Conservation (phyloP, 37 sponge, comb jelly and placozoan species). For the Ephydatia muelleri region DNA sequence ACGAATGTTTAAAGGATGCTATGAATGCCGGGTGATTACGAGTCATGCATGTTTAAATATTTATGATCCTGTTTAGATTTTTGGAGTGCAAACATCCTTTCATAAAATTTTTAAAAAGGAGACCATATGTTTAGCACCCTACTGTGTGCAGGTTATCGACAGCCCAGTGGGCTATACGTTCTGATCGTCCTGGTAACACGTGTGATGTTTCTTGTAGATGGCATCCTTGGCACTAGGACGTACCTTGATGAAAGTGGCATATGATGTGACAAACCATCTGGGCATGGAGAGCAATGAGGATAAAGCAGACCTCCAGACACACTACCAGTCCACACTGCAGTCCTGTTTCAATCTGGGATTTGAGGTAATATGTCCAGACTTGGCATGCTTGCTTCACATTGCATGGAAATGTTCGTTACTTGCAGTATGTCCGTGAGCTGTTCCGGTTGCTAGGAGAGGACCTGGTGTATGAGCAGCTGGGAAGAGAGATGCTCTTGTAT, state of each 20-base stretch:
- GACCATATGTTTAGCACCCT: no score
- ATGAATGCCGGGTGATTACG: no score
- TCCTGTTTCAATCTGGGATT: constrained; percentile 87
- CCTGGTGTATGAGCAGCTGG: constrained; percentile 44
- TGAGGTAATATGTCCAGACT: constrained; percentile 52
- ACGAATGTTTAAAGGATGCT: no score
- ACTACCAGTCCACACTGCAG: constrained; percentile 64
- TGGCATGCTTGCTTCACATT: neutral
- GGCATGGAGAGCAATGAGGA: constrained; percentile 24
- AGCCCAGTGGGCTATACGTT: no score
- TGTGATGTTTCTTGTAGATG: constrained; percentile 8
- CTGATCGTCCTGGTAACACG: neutral
- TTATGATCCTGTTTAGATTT: no score
- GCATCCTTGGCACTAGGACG: constrained; percentile 27
- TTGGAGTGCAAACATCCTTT: no score
- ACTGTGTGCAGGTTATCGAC: no score
- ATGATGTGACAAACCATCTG: constrained; percentile 32
- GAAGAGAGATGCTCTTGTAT: constrained; percentile 44
- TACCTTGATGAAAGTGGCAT: constrained; percentile 19
- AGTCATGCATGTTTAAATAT: no score
- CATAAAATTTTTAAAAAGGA: no score
- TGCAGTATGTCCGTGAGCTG: constrained; percentile 71
- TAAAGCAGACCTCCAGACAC: constrained; percentile 19
- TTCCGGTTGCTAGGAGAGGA: constrained; percentile 76
- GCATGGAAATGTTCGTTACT: constrained; percentile 9